Conservation (phyloP, 2,113 vertebrate species). For the Spea multiplicata region DNA sequence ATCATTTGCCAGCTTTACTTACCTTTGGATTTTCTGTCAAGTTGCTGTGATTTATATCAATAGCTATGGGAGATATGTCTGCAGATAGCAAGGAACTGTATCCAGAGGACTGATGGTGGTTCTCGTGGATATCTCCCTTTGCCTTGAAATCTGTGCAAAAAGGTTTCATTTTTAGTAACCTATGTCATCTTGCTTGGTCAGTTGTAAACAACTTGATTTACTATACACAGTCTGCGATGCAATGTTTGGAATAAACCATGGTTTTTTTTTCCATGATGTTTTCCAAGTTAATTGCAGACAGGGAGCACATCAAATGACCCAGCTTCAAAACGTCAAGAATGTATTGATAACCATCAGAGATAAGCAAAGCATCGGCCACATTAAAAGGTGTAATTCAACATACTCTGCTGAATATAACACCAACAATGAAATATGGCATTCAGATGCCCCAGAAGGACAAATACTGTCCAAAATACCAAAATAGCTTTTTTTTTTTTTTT, state of each 20-base stretch:
- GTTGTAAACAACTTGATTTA: constrained; percentile 57
- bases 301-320: constrained; percentile 7
- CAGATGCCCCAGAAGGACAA: too few species aligned
- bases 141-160: constrained; percentile 60
- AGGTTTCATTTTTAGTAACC: neutral
- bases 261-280: constrained; percentile 1
- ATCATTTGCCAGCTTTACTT: constrained; percentile 54
- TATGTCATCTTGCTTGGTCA: constrained; percentile 40
- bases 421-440: too few species aligned
- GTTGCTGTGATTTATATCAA: constrained; percentile 55
- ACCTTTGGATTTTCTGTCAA: constrained; percentile 71
- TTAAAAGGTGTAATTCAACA: too few species aligned
- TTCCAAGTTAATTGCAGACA: constrained; percentile 24
- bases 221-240: constrained; percentile 42
- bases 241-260: constrained; percentile 55
- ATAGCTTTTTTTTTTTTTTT: too few species aligned
- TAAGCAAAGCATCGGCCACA: too few species aligned
- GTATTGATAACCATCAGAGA: neutral
- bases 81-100: constrained; percentile 56
- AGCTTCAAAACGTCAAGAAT: constrained; percentile 31
- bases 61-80: constrained; percentile 55
- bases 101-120: constrained; percentile 52
- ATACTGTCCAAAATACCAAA: too few species aligned
- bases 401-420: too few species aligned
- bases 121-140: constrained; percentile 55